Base-by-base conservation (phyloP, 2,888 invertebrate genomes). In the Pristionchus japonicus region DNA sequence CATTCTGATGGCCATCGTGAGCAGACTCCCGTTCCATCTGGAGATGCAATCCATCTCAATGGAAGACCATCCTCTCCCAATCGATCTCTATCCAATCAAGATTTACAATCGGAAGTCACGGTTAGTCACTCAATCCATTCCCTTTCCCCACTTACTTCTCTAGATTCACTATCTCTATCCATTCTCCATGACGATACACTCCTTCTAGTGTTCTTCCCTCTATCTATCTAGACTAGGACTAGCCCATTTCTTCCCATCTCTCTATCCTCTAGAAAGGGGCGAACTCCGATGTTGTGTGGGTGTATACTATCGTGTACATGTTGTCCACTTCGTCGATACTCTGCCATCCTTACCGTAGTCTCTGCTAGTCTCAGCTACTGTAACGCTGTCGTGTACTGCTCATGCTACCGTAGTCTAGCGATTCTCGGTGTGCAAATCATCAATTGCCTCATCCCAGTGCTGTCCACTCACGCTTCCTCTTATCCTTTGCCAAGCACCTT, bases 31-130 rank as follows among this genome's bases (percentile, higher is more conserved):
- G 47, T 86, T 67, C 70, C 67, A 1, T 86, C 70, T n/a, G 52
- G n/a, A n/a, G 85, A 85, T 40, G 61, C 20, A 64, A 52, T 52
- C 20, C 37, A 37, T 52, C 34, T 57, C 9, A 83, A 83, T 83
- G 82, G 82, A 31, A 20, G 82, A 7, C 77, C 40, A n/a, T 6
- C 52, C 23, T 52, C 82, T 20, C 82, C 82, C 52, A 83, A 64
- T 85, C 64, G 85, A 85, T 67, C 64, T 27, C 85, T 74, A 1
- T 86, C 86, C 43, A 70, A 34, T 70, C 86, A 86, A 31, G 86
- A 86, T 74, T 37, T 86, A 34, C 70, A 86, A 27, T 70, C 86
- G 67, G 86, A 86, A 49, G 74, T 74, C n/a, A 86, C 86, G 86
- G 86, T 86, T 49, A 11, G 86, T 49, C 27, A 64, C 31, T 37